A percentile compares a stretch with the other conserved stretches of the same genome.
phyloP scores from a whole-genome alignment of 2,888 invertebrate species.

The Eudasyphora cyanicolor region DNA sequence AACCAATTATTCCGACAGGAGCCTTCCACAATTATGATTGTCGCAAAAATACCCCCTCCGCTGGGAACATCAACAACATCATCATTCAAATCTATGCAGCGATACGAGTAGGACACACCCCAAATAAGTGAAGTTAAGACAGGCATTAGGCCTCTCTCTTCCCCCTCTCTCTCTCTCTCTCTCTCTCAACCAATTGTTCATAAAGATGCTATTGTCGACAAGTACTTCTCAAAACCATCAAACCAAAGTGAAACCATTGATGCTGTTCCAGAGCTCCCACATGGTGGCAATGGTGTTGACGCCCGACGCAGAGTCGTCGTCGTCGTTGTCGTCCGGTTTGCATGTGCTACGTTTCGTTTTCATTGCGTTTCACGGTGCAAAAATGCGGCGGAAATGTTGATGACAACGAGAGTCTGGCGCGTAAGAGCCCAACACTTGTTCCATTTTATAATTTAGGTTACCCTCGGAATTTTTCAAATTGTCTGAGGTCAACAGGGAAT shows the following conservation, averaged over 20 bases:
- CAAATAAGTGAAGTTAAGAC: background rate
- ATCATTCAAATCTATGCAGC: background rate
- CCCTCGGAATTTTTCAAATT: conserved; percentile 61
- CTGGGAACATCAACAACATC: background rate
- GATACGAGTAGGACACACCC: conserved; percentile 23
- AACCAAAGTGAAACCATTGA: conserved; percentile 21
- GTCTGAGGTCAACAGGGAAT: conserved; percentile 59
- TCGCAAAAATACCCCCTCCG: background rate
- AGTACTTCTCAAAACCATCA: background rate
- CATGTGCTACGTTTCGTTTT: conserved; percentile 24
- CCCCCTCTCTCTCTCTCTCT: background rate
- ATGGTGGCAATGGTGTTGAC: no score
- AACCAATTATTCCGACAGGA: conserved; percentile 2
- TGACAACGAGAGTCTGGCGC: conserved; percentile 12
- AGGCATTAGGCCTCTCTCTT: background rate
- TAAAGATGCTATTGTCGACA: background rate
- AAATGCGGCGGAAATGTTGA: background rate
- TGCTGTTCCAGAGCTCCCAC: conserved; percentile 17
- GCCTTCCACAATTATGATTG: background rate
- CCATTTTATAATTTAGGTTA: conserved; percentile 63
- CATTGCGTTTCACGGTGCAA: background rate
- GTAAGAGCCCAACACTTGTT: conserved; percentile 48
- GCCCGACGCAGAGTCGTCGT: background rate
- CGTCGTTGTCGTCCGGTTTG: background rate
- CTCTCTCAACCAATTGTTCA: background rate